Conservation (phyloP, 2,888 invertebrate species). For the Podabrus alpinus region DNA sequence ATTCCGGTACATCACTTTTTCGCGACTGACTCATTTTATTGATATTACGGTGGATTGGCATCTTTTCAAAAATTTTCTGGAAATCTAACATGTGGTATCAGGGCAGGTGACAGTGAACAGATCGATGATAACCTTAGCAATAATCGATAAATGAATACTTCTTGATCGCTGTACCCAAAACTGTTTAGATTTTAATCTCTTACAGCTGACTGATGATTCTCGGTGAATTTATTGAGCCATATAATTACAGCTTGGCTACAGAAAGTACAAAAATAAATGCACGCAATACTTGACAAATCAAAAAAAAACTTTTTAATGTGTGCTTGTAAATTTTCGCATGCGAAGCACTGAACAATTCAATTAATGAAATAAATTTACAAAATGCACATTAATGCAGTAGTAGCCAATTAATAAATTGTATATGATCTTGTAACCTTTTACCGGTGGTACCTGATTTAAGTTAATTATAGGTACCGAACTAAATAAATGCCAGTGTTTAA, state of each 20-base stretch:
- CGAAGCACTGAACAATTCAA: background rate
- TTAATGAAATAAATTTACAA: background rate
- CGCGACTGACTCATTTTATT: background rate
- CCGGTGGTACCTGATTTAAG: constrained; percentile 36
- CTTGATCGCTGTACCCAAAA: constrained; percentile 3
- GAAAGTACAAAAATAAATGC: background rate
- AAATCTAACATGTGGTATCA: background rate
- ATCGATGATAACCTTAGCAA: background rate
- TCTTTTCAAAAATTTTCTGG: background rate
- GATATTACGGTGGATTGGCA: background rate
- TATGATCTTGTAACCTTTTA: constrained; percentile 32
- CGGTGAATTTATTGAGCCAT: constrained; percentile 1
- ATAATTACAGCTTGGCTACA: background rate
- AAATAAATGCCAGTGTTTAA: constrained; percentile 52
- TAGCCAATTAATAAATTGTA: constrained; percentile 31
- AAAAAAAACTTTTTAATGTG: background rate
- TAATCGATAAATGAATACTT: constrained; percentile 2
- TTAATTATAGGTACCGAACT: constrained; percentile 49
- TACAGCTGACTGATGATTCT: constrained; percentile 8
- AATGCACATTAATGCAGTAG: background rate
- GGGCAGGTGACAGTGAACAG: background rate
- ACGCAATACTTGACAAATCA: background rate
- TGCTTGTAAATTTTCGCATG: background rate
- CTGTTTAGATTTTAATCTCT: constrained; percentile 3
- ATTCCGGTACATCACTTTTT: no score